Evolutionary conservation across 2,888 invertebrate species (phyloP), one percentile per base, ranked within the genome.

Genomic region (Emmelina monodactyla): DNA sequence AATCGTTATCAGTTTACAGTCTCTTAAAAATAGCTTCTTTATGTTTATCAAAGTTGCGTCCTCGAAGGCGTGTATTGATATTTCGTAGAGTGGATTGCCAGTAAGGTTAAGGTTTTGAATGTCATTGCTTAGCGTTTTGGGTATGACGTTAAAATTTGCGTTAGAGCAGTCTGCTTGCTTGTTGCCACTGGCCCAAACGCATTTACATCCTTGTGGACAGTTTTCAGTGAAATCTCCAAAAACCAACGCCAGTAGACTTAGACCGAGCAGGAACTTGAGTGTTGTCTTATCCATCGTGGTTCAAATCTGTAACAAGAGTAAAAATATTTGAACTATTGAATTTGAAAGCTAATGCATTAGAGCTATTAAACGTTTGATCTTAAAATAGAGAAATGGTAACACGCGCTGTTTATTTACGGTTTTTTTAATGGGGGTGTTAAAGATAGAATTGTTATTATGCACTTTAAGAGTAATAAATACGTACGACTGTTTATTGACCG

Each of bases 111-210:
- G 79, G 34, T 84, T 85, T 57, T 88, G 86, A 51, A 88, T 80
- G 41, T 90, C 89, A 22, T 84, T 71, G 55, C 89, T 91, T 22
- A 94, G 72, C 34, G 85, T 84, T 40, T 73, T 78, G 0, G 94
- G 94, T 44, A 95, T 86, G 16, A 84, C 73, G 31, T 79, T 82
- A 19, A 91, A 79, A n/a, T 83, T 79, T 25, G 83, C 82, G 36
- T 83, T 79, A 22, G 84, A 84, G 62, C 95, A 95, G 48, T 92
- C 89, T 1, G 92, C 94, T 14, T 87, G 87, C 60, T 89, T 92
- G 62, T 88, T 91, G 4, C 94, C 93, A 39, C 88, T 87, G 16
- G 86, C 86, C 94, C 94, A 94, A 44, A 88, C 87, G 62, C 94
- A 94, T 54, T 87, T 86, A 75, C 94, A 94, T 37, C 79, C 78